Evolutionary conservation across 2,113 vertebrate species (phyloP), one percentile per base, ranked within the genome.

Genomic region (Brachionichthys hirsutus): DNA sequence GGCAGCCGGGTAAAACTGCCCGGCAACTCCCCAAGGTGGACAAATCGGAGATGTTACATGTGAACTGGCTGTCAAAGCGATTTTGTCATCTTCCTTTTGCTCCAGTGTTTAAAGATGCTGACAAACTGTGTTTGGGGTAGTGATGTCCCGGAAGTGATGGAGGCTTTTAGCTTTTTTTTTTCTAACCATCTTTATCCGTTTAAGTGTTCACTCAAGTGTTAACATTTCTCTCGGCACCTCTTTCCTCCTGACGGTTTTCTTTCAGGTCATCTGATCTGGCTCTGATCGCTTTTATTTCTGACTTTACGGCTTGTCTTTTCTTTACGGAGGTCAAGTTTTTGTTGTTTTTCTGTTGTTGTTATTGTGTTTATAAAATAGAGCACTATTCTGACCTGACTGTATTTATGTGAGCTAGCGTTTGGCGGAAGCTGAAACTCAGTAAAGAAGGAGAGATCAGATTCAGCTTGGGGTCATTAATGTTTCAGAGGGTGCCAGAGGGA

Each of bases 1-100:
- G 12, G 82, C 88, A 89, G 78, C 66, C 34, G 63, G 77, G 89
- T 89, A 88, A 89, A 88, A 86, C 83, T 92, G 92, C 80, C 86
- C 54, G 62, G 87, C 89, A 84, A 82, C 87, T 90, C 89, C 89
- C 89, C 72, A 53, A 41, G 88, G 80, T 89, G 85, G 85, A 79
- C 75, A 88, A 91, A 89, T 71, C 76, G 81, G 88, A 85, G 89
- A 92, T 91, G 94, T 92, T 93, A 91, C 89, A 90, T 91, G 75
- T 89, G 91, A 93, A 88, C 86, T 89, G 90, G 76, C 88, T 94
- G 92, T 94, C 93, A 93, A 54, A 89, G 87, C 84, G 74, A 91
- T 94, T 95, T 82, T 80, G 87, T 94, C 94, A 94, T 78, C 72
- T 77, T 30, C 81, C 88, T 78, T 82, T 80, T 69, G 87, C 87